Conservation (phyloP, 2,888 invertebrate species). For the Zelleria hepariella region DNA sequence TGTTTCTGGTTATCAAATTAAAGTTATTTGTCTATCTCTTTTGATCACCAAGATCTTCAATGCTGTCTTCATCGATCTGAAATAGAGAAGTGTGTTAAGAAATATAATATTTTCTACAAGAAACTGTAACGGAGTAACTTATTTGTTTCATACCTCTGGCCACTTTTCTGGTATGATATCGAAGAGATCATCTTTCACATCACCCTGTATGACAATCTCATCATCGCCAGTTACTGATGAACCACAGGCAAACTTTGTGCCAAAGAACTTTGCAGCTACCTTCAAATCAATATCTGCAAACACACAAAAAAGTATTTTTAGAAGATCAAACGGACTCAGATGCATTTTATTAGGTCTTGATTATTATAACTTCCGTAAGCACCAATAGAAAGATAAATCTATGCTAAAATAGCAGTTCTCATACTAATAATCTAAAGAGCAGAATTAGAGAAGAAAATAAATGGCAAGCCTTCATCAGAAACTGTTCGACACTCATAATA, state of each 20-base stretch:
- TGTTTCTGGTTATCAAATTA: constrained; percentile 5
- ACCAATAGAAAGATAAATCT: too few relatives aligned
- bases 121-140: neutral
- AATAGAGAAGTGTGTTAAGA: constrained; percentile 19
- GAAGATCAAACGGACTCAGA: too few relatives aligned
- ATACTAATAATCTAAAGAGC: too few relatives aligned
- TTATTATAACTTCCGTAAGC: too few relatives aligned
- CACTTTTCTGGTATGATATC: constrained; percentile 99
- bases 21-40: constrained; percentile 77
- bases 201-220: constrained; percentile 99
- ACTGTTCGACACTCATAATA: too few relatives aligned
- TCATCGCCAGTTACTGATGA: constrained; percentile 98
- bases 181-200: constrained; percentile 98
- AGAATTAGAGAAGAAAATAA: too few relatives aligned
- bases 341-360: too few relatives aligned
- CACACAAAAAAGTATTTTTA: constrained; percentile 8
- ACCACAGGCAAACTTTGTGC: constrained; percentile 98
- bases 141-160: constrained; percentile 80
- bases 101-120: neutral
- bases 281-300: constrained; percentile 94
- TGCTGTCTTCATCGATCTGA: constrained; percentile 91
- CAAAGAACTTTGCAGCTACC: constrained; percentile 97
- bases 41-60: constrained; percentile 93
- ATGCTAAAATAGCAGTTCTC: too few relatives aligned
- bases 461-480: too few relatives aligned